phyloP scores from a whole-genome alignment of 2,797 vertebrate species.

The Scarus forsteni region DNA sequence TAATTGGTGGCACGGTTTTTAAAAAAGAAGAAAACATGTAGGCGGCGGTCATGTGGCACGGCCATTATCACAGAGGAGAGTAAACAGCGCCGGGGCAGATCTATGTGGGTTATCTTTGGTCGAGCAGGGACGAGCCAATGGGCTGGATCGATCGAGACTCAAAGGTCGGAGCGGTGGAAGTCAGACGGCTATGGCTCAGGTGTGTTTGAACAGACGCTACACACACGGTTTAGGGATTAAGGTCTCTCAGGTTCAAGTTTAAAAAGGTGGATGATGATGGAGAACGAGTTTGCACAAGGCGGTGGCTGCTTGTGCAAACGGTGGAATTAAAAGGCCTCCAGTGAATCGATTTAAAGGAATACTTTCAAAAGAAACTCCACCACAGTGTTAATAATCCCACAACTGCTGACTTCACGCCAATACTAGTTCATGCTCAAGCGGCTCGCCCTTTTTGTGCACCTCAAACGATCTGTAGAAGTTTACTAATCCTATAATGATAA shows the following conservation, averaged over 20 bases:
- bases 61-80: conserved; percentile 67
- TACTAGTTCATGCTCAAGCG: conserved; percentile 11
- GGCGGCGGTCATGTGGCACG: conserved; percentile 66
- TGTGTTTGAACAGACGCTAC: conserved; percentile 45
- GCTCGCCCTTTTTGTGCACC: conserved; percentile 37
- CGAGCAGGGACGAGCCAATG: conserved; percentile 70
- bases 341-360: conserved; percentile 41
- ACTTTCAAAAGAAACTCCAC: conserved; percentile 25
- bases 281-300: conserved; percentile 54
- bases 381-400: conserved; percentile 33
- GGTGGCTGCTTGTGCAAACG: conserved; percentile 20
- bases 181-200: conserved; percentile 62
- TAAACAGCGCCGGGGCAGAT: conserved; percentile 68
- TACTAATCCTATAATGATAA: conserved; percentile 19
- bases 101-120: conserved; percentile 85
- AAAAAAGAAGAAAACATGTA: conserved; percentile 12
- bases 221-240: conserved; percentile 38
- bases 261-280: conserved; percentile 47
- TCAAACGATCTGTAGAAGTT: conserved; percentile 22
- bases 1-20: conserved; percentile 58
- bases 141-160: conserved; percentile 59
- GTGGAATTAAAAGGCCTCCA: conserved; percentile 52
- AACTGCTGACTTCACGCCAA: conserved; percentile 12
- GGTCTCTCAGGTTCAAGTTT: conserved; percentile 72
- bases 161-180: conserved; percentile 66